Conservation (phyloP, 2,888 invertebrate genomes). For the Graphium colonna region DNA sequence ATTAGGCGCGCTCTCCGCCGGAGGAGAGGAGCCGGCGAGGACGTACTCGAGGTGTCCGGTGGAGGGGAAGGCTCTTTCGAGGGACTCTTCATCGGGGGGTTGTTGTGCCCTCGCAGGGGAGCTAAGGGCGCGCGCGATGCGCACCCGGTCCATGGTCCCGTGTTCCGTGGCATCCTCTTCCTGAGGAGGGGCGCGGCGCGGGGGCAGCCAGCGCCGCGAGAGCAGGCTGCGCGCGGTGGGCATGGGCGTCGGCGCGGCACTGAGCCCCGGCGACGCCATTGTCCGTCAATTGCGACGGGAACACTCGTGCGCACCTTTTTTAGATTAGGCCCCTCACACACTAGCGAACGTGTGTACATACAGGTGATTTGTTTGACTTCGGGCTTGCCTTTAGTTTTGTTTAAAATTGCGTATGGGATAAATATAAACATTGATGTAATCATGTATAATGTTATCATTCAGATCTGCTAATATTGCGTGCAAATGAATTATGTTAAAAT, state of each 20-base stretch:
- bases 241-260: slow-evolving; percentile 55
- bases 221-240: slow-evolving; percentile 63
- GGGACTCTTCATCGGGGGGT: slow-evolving; percentile 66
- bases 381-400: no score
- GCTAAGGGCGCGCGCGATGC: slow-evolving; percentile 49
- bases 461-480: no score
- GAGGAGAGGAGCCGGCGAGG: slow-evolving; percentile 89
- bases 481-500: no score
- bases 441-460: no score
- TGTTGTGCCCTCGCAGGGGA: slow-evolving; percentile 42
- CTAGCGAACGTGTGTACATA: not conserved
- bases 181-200: slow-evolving; percentile 55
- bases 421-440: no score
- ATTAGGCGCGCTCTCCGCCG: slow-evolving; percentile 89
- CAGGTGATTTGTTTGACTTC: no score
- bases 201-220: slow-evolving; percentile 62
- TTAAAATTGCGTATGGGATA: no score
- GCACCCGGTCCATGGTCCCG: slow-evolving; percentile 53
- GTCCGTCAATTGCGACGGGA: slow-evolving; percentile 55
- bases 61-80: slow-evolving; percentile 85
- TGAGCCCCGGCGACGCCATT: slow-evolving; percentile 54
- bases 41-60: slow-evolving; percentile 86
- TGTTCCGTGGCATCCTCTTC: slow-evolving; percentile 47
- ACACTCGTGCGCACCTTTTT: slow-evolving; percentile 53
- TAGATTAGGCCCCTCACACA: slow-evolving; percentile 31